Evolutionary conservation across 2,888 invertebrate genomes (phyloP).

Genomic region (Smittia aterrima): DNA sequence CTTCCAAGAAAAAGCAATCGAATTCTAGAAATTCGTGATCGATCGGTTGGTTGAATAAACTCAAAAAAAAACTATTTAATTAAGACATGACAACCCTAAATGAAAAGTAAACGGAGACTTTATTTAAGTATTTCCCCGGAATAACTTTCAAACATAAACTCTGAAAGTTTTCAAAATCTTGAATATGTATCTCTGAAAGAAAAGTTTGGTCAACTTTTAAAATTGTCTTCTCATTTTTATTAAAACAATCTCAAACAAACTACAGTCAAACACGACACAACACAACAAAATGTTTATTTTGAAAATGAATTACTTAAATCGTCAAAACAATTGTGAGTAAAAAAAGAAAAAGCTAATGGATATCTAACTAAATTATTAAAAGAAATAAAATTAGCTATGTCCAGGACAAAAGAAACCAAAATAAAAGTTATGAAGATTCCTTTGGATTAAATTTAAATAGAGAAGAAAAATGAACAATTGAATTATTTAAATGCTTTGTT

Average conservation of each 20-base stretch:
- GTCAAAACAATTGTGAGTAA: constrained; percentile 42
- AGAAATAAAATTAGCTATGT: constrained; percentile 28
- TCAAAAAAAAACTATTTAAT: no score
- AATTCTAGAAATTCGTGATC: no score
- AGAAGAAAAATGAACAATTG: constrained; percentile 8
- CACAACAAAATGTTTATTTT: constrained; percentile 35
- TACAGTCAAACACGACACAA: neutral
- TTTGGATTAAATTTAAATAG: constrained; percentile 32
- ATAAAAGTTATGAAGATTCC: constrained; percentile 31
- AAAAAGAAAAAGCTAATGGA: constrained; percentile 37
- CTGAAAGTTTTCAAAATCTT: no score
- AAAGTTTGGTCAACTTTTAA: no score
- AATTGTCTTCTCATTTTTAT: neutral
- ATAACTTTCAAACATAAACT: no score
- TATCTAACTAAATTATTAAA: constrained; percentile 33
- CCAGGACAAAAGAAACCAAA: constrained; percentile 26
- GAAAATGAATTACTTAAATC: constrained; percentile 12
- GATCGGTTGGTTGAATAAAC: no score
- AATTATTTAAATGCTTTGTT: constrained; percentile 42
- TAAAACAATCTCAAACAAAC: neutral
- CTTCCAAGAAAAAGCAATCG: no score
- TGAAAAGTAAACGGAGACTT: no score
- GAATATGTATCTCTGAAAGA: no score
- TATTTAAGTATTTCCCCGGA: no score
- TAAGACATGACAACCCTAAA: no score